Base-by-base conservation (phyloP, 2,888 invertebrate species). In the Chrysolina oricalcia region DNA sequence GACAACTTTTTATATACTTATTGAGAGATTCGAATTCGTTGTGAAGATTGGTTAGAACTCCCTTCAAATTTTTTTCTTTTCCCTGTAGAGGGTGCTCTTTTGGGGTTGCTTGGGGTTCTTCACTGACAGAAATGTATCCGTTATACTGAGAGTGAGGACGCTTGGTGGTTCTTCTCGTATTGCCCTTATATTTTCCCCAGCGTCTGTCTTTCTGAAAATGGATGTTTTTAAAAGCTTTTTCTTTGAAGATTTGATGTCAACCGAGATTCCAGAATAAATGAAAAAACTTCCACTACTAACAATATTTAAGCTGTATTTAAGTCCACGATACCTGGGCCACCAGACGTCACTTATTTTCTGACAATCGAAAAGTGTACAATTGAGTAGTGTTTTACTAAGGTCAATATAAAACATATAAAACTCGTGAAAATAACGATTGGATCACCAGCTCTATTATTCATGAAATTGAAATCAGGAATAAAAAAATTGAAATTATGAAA, bases 21-120 rank as follows among this genome's bases (percentile, higher is more conserved):
- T 88, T 88, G 59, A 89, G 79, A 3, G 71, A 21, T 35, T 86
- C 86, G 78, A 89, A 89, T 69, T 89, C 89, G 59, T 87, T 83
- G 74, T 89, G 88, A 11, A 89, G 80, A 76, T 88, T 88, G 6
- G 83, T 83, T 9, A 89, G 81, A 4, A 89, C 87, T 23, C 86
- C 86, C 79, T 88, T 88, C 43, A 89, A 77, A 69, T 84, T 86
- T 70, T 84, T 86, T 70, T 88, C 87, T 74, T 85, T 86, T 59
- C 81, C 81, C 35, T 80, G 78, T 3, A 82, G 62, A 1, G 80
- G 74, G 41, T 74, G 72, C 9, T 72, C 73, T 17, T 43, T 19
- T 19, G 53, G 17, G 9, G 13, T 19, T 40, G 27, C 40, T 17
- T 53, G 27, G 19, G 40, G 40, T n/a, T 68, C 68, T 11, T 68